Conservation (phyloP, 2,888 invertebrate species). For the Physocephala rufipes region DNA sequence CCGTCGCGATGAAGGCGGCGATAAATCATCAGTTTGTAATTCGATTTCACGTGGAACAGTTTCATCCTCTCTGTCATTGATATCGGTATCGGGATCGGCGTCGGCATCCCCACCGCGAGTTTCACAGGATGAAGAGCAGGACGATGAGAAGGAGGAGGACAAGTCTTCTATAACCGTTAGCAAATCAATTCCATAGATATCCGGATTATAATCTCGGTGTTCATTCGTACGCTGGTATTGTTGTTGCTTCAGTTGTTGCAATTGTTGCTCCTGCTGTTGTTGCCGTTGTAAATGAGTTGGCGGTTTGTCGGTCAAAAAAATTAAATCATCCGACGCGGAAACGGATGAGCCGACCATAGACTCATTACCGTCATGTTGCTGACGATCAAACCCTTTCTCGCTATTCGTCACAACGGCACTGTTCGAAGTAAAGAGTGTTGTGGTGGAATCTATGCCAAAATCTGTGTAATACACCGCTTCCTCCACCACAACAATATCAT, state of each 20-base stretch:
- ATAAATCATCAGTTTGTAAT: conserved; percentile 16
- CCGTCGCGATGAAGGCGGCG: conserved; percentile 7
- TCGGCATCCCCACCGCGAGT: conserved; percentile 31
- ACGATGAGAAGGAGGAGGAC: conserved; percentile 29
- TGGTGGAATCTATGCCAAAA: conserved; percentile 30
- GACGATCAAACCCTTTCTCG: not conserved
- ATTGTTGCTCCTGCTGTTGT: conserved; percentile 38
- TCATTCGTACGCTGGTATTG: conserved; percentile 38
- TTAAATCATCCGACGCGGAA: conserved; percentile 54
- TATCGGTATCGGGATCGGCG: conserved; percentile 25
- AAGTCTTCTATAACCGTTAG: conserved; percentile 41
- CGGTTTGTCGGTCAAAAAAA: conserved; percentile 52
- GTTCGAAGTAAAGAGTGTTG: conserved; percentile 45
- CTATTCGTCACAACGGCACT: conserved; percentile 30
- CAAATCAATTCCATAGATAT: conserved; percentile 43
- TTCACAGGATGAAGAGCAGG: conserved; percentile 36
- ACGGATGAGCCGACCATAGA: conserved; percentile 40
- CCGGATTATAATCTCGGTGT: conserved; percentile 25
- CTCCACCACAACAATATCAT: conserved; percentile 45
- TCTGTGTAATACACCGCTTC: conserved; percentile 42
- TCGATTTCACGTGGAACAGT: conserved; percentile 44
- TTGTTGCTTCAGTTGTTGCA: conserved; percentile 28
- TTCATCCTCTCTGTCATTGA: conserved; percentile 37
- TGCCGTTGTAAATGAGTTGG: conserved; percentile 33
- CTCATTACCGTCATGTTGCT: conserved; percentile 40